These are phyloP conservation scores for Ptilorrhoa leucosticta DNA, from an alignment of 2,113 vertebrate species.

Conservation along the genomic window DNA sequence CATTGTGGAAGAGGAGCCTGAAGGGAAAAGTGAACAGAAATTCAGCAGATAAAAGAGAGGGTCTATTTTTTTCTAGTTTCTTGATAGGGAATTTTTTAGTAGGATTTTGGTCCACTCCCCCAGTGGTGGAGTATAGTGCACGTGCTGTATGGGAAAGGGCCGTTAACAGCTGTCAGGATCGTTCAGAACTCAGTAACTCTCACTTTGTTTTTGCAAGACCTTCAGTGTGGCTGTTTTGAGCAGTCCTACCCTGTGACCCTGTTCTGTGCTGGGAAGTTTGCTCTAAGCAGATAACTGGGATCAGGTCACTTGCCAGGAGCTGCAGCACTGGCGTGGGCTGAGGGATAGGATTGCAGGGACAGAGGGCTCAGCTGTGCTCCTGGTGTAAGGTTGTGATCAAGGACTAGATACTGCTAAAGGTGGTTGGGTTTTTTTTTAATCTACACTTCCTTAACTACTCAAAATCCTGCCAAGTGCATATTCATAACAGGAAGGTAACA, in stretches of 20 bases:
- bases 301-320: not conserved
- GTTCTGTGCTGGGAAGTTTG: not conserved
- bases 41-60: not conserved
- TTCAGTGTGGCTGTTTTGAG: not conserved
- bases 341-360: not conserved
- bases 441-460: constrained; percentile 18
- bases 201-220: not conserved
- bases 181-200: not conserved
- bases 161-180: accelerated
- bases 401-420: not conserved
- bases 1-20: not conserved
- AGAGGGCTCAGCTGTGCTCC: not conserved
- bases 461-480: not conserved
- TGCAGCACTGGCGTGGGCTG: not conserved
- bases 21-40: not conserved
- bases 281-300: not conserved
- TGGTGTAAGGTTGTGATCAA: not conserved
- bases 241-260: accelerated
- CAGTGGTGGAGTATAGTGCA: accelerated
- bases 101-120: not conserved
- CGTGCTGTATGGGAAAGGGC: accelerated
- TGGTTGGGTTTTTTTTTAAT: not conserved
- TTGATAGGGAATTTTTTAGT: not conserved
- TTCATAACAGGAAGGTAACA: constrained; percentile 24
- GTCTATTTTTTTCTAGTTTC: not conserved